Conservation (phyloP, 2,113 vertebrate genomes). For the Cryptotis parvus region DNA sequence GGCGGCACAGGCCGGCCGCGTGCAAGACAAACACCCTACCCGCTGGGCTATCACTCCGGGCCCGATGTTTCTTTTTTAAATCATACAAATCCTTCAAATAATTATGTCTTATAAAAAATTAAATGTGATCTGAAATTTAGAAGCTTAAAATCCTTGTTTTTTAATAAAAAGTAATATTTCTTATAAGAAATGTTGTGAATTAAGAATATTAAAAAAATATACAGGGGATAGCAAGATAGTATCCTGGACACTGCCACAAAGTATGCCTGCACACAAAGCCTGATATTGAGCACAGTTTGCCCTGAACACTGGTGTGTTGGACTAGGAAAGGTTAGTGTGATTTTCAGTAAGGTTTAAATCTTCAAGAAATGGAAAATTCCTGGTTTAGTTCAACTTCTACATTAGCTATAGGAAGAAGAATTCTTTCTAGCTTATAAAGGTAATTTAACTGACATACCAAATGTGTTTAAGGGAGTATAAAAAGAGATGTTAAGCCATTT, state of each 20-base stretch:
- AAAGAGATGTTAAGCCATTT: background rate
- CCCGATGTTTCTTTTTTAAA: background rate
- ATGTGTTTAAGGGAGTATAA: background rate
- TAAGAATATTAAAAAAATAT: background rate
- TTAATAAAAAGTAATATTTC: background rate
- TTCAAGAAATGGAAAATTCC: background rate
- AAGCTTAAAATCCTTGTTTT: slow-evolving; percentile 2
- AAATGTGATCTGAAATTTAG: slow-evolving; percentile 7
- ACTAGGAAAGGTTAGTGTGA: background rate
- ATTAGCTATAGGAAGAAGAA: background rate
- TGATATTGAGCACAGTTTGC: no score
- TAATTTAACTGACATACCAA: slow-evolving; percentile 5
- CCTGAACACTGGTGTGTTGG: no score
- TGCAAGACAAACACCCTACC: no score
- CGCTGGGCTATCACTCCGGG: no score
- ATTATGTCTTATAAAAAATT: background rate
- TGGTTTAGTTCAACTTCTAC: background rate
- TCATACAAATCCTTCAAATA: background rate
- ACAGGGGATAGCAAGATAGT: no score
- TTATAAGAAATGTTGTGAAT: background rate
- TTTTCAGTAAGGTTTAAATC: background rate
- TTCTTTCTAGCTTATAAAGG: background rate
- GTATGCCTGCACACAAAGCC: no score
- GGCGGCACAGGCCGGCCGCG: no score
- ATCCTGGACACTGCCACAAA: no score